Evolutionary conservation across 2,797 vertebrate genomes (phyloP).

Genomic region (Picus viridis): DNA sequence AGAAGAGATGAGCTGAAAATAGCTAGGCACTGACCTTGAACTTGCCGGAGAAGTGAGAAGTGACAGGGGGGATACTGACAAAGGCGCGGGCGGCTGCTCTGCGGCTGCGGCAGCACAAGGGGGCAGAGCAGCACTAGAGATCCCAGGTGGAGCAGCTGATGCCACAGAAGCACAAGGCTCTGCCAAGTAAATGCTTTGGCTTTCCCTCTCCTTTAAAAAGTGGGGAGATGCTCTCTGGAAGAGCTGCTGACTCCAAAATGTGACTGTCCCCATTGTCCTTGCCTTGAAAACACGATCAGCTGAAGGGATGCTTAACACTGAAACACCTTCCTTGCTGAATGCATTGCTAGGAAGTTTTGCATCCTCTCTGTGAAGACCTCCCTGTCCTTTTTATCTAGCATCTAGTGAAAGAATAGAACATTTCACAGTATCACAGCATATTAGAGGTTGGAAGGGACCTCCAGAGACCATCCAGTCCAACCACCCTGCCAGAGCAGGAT

Average conservation of each 20-base stretch:
- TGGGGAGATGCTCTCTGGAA: constrained; percentile 19
- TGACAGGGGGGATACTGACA: constrained; percentile 75
- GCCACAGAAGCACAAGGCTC: not conserved
- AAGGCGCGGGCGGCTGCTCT: constrained; percentile 60
- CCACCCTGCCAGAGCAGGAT: no score
- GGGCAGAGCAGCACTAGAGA: constrained; percentile 88
- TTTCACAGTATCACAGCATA: no score
- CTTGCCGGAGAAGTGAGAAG: constrained; percentile 80
- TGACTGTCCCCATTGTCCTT: not conserved
- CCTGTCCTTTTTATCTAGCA: not conserved
- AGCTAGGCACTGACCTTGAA: constrained; percentile 91
- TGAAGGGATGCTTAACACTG: not conserved
- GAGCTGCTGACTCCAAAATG: constrained; percentile 17
- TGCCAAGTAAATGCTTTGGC: not conserved
- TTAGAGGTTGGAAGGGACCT: no score
- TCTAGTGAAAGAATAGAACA: not conserved
- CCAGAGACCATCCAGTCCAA: no score
- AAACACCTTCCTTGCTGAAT: not conserved
- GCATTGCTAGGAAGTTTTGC: not conserved
- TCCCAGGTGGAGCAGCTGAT: constrained; percentile 67
- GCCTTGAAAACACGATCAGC: constrained; percentile 18
- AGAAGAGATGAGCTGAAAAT: constrained; percentile 93
- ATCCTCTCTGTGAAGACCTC: not conserved
- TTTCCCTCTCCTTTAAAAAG: not conserved
- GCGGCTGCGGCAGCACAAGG: constrained; percentile 83